Evolutionary conservation across 2,888 invertebrate genomes (phyloP).

Genomic region (Pachliopta kotzebuea): DNA sequence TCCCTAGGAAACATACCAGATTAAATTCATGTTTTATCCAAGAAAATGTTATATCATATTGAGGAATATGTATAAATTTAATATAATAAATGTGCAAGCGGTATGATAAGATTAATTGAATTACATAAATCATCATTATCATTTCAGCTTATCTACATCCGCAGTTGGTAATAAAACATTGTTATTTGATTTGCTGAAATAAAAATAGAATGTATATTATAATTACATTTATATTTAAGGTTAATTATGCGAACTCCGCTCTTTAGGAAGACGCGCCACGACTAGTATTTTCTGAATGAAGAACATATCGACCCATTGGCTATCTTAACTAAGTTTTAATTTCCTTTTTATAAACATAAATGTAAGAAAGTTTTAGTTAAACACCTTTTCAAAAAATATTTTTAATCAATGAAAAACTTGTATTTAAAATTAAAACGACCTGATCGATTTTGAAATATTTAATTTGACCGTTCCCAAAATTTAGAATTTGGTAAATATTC

Average conservation of each 20-base stretch:
- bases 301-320: no score
- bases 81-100: background rate
- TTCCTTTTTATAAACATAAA: no score
- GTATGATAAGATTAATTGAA: background rate
- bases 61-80: background rate
- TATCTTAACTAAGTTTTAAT: no score
- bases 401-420: no score
- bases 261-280: conserved; percentile 23
- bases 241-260: conserved; percentile 6
- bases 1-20: background rate
- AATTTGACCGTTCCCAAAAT: no score
- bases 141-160: background rate
- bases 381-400: no score
- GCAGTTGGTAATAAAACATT: no score
- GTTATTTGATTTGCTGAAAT: background rate
- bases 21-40: background rate
- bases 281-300: no score
- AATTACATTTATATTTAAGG: background rate
- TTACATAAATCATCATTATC: background rate
- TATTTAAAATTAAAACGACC: no score
- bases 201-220: background rate
- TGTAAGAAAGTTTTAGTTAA: no score
- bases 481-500: no score
- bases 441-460: no score
- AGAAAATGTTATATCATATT: background rate